phyloP scores from a whole-genome alignment of 2,113 vertebrate species.

The Haemorhous mexicanus region DNA sequence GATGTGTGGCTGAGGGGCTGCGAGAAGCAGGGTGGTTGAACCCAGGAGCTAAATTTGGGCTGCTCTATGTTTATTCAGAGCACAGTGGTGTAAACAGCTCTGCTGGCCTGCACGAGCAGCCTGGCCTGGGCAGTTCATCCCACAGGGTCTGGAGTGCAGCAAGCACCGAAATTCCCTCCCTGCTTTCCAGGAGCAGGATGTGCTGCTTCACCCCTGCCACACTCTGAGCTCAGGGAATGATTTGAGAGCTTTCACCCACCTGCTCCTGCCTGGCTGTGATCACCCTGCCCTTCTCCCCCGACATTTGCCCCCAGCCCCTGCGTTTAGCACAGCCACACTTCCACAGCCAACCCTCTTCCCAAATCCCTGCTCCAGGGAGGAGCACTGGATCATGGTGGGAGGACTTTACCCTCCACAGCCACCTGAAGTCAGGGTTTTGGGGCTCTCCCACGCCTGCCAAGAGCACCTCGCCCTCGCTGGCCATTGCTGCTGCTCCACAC shows the following conservation, averaged over 20 bases:
- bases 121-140: neutral
- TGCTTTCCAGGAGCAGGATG: neutral
- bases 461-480: constrained; percentile 31
- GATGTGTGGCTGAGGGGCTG: neutral
- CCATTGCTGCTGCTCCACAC: constrained; percentile 49
- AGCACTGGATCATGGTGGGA: fast-evolving
- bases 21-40: neutral
- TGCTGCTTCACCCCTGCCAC: neutral
- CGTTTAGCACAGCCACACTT: neutral
- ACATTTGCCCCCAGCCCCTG: neutral
- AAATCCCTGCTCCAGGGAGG: neutral
- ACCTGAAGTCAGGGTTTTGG: neutral
- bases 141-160: neutral
- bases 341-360: neutral
- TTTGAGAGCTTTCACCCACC: neutral
- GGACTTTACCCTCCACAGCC: neutral
- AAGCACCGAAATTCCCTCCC: fast-evolving
- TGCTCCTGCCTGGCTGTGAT: neutral
- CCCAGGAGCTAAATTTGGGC: neutral
- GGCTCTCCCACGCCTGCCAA: constrained; percentile 18
- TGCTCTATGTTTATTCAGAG: neutral
- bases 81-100: neutral
- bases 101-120: neutral
- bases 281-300: neutral
- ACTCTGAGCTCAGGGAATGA: neutral